Evolutionary conservation across 2,888 invertebrate genomes (phyloP).

Genomic region (Myopa testacea): DNA sequence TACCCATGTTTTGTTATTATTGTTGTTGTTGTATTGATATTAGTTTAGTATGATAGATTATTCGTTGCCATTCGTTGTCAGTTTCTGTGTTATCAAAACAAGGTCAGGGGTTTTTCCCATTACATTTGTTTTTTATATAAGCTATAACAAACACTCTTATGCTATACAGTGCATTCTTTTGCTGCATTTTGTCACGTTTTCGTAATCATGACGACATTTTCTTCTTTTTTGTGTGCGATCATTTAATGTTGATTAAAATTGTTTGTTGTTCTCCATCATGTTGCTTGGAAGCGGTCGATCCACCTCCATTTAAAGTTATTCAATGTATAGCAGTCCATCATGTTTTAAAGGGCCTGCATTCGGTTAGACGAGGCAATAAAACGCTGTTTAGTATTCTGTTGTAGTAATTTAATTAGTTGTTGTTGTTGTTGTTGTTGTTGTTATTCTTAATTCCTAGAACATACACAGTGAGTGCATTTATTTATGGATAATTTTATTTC

Average conservation of each 20-base stretch:
- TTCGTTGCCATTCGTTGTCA: too few species aligned
- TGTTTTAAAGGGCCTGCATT: background rate
- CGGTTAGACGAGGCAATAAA: background rate
- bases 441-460: background rate
- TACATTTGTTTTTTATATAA: too few species aligned
- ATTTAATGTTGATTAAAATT: slow-evolving; percentile 3
- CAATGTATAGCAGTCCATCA: background rate
- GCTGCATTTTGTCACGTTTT: slow-evolving; percentile 11
- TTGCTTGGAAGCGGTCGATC: background rate
- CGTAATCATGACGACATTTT: background rate
- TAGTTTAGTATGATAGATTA: too few species aligned
- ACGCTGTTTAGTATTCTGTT: background rate
- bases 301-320: background rate
- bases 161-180: background rate
- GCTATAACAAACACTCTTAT: background rate
- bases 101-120: too few species aligned
- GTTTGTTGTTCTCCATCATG: background rate
- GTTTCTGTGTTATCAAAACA: too few species aligned
- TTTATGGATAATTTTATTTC: too few species aligned
- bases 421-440: background rate
- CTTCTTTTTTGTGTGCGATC: background rate
- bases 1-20: background rate
- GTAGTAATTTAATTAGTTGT: background rate
- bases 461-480: too few species aligned
- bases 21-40: background rate